Conservation (phyloP, 2,888 invertebrate species). For the Agonopterix alstromeriana region DNA sequence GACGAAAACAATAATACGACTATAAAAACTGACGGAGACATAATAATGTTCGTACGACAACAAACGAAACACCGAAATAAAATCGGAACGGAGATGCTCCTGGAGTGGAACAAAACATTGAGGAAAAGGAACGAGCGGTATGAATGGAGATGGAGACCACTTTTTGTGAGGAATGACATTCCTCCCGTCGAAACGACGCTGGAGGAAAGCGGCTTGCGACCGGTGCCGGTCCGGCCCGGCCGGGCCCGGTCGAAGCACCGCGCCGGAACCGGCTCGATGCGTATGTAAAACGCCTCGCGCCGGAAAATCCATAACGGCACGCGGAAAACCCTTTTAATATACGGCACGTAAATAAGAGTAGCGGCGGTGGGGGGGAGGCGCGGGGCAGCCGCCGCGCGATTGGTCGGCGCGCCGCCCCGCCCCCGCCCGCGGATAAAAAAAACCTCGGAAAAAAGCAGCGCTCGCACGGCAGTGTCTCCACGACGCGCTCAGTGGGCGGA, state of each 20-base stretch:
- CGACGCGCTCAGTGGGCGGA: slow-evolving; percentile 64
- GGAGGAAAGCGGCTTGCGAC: too few species aligned
- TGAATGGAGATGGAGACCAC: slow-evolving; percentile 4
- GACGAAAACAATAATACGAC: not conserved
- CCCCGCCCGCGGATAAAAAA: slow-evolving; percentile 57
- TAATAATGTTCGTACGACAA: too few species aligned
- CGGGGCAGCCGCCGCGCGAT: slow-evolving; percentile 36
- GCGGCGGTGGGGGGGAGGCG: slow-evolving; percentile 28
- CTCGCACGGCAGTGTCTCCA: slow-evolving; percentile 63
- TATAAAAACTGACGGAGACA: not conserved
- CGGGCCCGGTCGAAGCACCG: slow-evolving; percentile 13
- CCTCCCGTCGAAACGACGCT: too few species aligned
- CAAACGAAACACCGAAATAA: not conserved
- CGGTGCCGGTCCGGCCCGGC: slow-evolving; percentile 7
- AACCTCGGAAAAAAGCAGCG: slow-evolving; percentile 53
- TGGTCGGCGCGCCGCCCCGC: slow-evolving; percentile 55
- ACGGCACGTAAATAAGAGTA: slow-evolving; percentile 71
- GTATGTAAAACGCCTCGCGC: slow-evolving; percentile 60
- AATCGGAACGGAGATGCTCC: too few species aligned
- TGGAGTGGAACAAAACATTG: not conserved
- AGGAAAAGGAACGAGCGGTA: not conserved
- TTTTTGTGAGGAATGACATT: not conserved
- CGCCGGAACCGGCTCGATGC: slow-evolving; percentile 14
- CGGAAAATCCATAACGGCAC: slow-evolving; percentile 74
- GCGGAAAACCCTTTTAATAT: slow-evolving; percentile 77